Percentiles rank a stretch among this genome's conserved stretches.
Evolutionary conservation across 2,888 invertebrate species (phyloP).

Genomic region (Erebia ligea): DNA sequence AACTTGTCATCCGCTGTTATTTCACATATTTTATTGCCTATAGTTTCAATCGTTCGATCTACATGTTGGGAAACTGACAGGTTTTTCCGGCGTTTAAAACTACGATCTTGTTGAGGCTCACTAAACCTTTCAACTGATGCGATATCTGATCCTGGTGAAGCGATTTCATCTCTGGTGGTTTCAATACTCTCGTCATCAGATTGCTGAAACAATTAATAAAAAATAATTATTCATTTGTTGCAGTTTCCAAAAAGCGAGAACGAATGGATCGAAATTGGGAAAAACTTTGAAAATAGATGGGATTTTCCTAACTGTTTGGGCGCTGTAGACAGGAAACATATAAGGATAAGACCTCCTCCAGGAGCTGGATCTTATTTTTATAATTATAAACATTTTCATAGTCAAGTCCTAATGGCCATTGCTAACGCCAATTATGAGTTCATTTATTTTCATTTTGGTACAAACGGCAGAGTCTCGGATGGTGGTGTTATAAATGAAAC

Average conservation of each 20-base stretch:
- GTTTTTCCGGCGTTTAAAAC: neutral
- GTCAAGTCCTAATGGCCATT: conserved; percentile 1
- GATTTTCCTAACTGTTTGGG: neutral
- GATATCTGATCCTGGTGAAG: neutral
- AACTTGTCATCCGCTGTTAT: no score
- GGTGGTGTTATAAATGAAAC: no score
- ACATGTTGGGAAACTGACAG: neutral
- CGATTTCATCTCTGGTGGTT: neutral
- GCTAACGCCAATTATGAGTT: conserved; percentile 1
- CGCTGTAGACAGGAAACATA: no score
- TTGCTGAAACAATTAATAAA: conserved; percentile 1
- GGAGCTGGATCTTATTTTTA: neutral
- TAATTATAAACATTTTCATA: conserved; percentile 1
- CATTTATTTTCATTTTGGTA: neutral
- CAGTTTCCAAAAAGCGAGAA: neutral
- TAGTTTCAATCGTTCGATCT: neutral
- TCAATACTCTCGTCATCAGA: neutral
- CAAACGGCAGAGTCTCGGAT: no score
- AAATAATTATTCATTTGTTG: neutral
- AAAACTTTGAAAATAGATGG: conserved; percentile 1
- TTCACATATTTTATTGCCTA: neutral
- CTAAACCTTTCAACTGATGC: no score
- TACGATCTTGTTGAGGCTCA: neutral
- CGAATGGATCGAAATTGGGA: neutral
- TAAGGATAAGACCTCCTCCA: no score